These are phyloP conservation scores for Conger conger DNA, from an alignment of 2,113 vertebrate genomes.

Conservation along the genomic window DNA sequence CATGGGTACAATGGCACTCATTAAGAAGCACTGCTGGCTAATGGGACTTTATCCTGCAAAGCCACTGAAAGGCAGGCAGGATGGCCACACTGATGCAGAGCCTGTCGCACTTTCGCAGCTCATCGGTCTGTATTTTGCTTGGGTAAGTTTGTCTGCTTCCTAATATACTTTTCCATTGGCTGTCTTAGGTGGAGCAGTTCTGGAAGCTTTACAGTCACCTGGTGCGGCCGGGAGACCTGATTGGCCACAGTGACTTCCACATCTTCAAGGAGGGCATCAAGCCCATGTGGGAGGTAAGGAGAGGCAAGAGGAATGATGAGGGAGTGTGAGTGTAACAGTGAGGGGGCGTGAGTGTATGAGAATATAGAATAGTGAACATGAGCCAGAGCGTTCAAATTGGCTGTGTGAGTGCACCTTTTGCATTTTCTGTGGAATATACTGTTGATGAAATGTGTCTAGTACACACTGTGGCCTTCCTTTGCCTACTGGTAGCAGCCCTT, in stretches of 20 bases:
- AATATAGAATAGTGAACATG: background rate
- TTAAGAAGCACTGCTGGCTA: too few relatives aligned
- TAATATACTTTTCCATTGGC: background rate
- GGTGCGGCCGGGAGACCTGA: conserved; percentile 67
- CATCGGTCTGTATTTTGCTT: too few relatives aligned
- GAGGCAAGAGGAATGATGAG: background rate
- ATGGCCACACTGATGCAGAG: too few relatives aligned
- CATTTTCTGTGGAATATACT: background rate
- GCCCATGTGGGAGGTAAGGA: conserved; percentile 63
- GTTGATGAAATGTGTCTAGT: background rate
- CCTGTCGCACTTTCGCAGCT: too few relatives aligned
- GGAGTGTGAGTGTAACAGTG: background rate
- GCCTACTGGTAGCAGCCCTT: background rate
- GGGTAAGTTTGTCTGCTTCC: background rate
- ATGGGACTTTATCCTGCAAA: too few relatives aligned
- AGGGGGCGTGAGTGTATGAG: background rate
- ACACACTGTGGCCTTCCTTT: background rate
- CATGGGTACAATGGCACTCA: too few relatives aligned
- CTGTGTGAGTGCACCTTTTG: background rate
- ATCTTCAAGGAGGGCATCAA: conserved; percentile 69
- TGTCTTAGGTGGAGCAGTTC: conserved; percentile 71
- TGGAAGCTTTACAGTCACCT: conserved; percentile 74
- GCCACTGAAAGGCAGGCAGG: too few relatives aligned
- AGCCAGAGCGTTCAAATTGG: background rate
- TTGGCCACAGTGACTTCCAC: conserved; percentile 72